These are phyloP conservation scores for Coenonympha arcania DNA, from an alignment of 2,888 invertebrate genomes.

Conservation along the genomic window DNA sequence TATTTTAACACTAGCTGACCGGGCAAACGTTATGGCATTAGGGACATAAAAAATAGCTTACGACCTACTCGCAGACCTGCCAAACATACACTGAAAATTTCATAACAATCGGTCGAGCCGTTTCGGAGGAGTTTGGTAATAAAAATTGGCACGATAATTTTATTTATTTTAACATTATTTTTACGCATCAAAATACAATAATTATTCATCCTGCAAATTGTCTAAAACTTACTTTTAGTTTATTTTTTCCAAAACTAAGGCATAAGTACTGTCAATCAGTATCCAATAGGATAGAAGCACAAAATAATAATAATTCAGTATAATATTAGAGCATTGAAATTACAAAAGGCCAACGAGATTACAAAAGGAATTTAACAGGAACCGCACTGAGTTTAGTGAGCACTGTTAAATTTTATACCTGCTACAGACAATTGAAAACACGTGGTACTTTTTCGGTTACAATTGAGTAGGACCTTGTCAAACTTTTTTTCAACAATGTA, in stretches of 20 bases:
- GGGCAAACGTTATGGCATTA: too few species aligned
- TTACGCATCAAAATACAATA: too few species aligned
- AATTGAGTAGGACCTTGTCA: too few species aligned
- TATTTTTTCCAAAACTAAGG: neutral
- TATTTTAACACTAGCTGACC: too few species aligned
- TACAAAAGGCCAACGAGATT: neutral
- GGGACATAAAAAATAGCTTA: too few species aligned
- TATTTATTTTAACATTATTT: too few species aligned
- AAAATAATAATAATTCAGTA: constrained; percentile 15
- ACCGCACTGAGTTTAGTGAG: neutral
- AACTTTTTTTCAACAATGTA: too few species aligned
- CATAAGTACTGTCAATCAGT: neutral
- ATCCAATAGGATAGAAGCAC: constrained; percentile 19
- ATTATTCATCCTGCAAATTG: neutral
- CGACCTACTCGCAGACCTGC: too few species aligned
- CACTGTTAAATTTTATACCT: constrained; percentile 18
- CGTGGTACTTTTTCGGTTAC: constrained; percentile 13
- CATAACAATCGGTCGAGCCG: too few species aligned
- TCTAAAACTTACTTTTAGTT: neutral
- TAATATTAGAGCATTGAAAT: constrained; percentile 1
- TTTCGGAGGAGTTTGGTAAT: too few species aligned
- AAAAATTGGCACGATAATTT: too few species aligned
- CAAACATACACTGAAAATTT: too few species aligned
- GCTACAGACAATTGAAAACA: constrained; percentile 21
- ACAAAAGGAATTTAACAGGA: constrained; percentile 12